Evolutionary conservation across 2,113 vertebrate genomes (phyloP), one percentile per base, ranked within the genome.

Genomic region (Pseudorhombus dupliciocellatus): DNA sequence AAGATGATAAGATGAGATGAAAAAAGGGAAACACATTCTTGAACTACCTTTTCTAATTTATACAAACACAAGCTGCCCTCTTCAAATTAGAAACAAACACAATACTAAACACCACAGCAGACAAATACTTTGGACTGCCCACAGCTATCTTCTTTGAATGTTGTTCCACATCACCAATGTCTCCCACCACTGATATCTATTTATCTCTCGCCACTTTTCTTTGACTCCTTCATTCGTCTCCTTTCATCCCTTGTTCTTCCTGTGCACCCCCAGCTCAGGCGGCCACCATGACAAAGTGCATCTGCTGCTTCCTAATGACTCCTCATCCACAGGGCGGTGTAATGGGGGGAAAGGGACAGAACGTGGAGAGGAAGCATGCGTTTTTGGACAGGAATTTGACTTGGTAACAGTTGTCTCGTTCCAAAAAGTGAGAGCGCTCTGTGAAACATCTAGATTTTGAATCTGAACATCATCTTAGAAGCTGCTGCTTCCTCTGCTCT

Each of bases 261-360:
- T 44, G 46, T 40, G 51, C 18, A 44, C 50, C 68, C 54, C 77
- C 37, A 28, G 50, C 59, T 66, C 53, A 68, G 65, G 73, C 22
- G 58, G 62, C 64, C 65, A 58, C 64, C 62, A 57, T 84, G 86
- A 90, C 81, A 83, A 88, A 88, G 83, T 81, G 57, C 83, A 83
- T 70, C 78, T 88, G 77, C 80, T 69, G 54, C 57, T 53, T 72
- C 52, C 48, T 88, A 87, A 92, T 87, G 84, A 84, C 79, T 84
- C 74, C 50, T 62, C 81, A 10, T 31, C 80, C 34, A 73, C 54
- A 25, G 66, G 46, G 54, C 77, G 70, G 63, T 60, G 68, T 61
- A 44, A 73, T n/a, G 58, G 44, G 56, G 30, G 30, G 62, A 62
- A 52, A 55, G 60, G 46, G 79, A 61, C 22, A 26, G 30, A 20